Evolutionary conservation across 1,140 invertebrate genomes (phyloP).

Genomic region (Steinernema feltiae): DNA sequence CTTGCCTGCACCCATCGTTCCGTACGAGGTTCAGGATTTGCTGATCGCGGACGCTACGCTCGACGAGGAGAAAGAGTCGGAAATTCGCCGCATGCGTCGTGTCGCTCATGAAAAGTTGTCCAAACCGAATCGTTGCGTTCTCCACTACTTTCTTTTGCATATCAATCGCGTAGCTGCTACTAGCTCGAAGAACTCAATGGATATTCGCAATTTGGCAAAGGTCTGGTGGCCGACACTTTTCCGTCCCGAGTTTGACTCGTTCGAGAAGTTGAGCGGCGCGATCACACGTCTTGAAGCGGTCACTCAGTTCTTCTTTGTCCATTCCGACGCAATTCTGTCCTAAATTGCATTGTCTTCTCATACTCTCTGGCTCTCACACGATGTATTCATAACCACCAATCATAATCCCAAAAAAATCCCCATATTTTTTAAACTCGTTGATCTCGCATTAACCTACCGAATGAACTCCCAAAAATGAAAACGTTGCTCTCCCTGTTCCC

Average conservation of each 20-base stretch:
- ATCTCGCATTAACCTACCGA: too few relatives aligned
- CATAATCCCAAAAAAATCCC: too few relatives aligned
- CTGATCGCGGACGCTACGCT: slow-evolving; percentile 81
- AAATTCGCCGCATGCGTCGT: slow-evolving; percentile 78
- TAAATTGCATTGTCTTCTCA: not conserved
- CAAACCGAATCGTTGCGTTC: slow-evolving; percentile 75
- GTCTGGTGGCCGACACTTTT: slow-evolving; percentile 96
- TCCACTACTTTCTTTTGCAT: slow-evolving; percentile 86
- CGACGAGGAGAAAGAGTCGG: slow-evolving; percentile 62
- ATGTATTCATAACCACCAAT: too few relatives aligned
- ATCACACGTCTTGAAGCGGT: slow-evolving; percentile 27
- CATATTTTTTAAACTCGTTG: too few relatives aligned
- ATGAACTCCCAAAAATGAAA: too few relatives aligned
- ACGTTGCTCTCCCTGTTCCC: too few relatives aligned
- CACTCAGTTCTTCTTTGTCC: not conserved
- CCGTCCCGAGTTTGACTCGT: slow-evolving; percentile 83
- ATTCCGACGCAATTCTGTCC: not conserved
- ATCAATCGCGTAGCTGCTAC: slow-evolving; percentile 65
- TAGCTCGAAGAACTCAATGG: slow-evolving; percentile 77
- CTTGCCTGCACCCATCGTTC: slow-evolving; percentile 75
- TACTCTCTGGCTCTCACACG: not conserved
- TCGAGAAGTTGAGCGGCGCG: slow-evolving; percentile 24
- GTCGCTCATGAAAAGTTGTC: slow-evolving; percentile 77
- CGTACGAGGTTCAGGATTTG: slow-evolving; percentile 78
- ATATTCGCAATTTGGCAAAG: slow-evolving; percentile 87